Percentiles rank a stretch among this genome's conserved stretches.
These are phyloP conservation scores for Lordiphosa andalusiaca DNA, from an alignment of 2,888 invertebrate genomes.

Conservation along the genomic window DNA sequence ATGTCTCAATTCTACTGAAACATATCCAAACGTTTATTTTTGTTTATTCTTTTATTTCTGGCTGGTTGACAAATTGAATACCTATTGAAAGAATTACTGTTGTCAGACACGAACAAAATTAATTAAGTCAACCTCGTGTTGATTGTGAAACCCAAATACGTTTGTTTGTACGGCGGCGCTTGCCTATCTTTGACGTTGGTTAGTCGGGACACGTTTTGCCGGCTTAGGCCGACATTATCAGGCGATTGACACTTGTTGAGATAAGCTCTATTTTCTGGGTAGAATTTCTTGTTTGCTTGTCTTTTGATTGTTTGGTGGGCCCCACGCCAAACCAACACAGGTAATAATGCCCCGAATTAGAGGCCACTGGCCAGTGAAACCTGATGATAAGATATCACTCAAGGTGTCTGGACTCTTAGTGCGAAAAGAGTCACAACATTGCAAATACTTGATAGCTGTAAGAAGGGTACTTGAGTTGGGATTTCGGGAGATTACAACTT, in stretches of 20 bases:
- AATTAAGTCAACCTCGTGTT: no score
- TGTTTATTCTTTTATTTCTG: no score
- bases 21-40: no score
- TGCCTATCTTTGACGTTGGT: constrained; percentile 27
- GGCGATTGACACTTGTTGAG: constrained; percentile 6
- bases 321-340: not conserved
- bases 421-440: constrained; percentile 10
- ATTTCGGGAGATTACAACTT: not conserved
- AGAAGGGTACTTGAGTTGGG: constrained; percentile 12
- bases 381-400: constrained; percentile 34
- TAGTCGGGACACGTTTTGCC: constrained; percentile 45
- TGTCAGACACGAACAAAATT: no score
- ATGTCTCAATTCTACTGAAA: no score
- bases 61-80: no score
- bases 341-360: constrained; percentile 1
- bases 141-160: no score
- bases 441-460: constrained; percentile 9
- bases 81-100: no score
- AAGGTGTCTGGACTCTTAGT: constrained; percentile 14
- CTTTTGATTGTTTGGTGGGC: constrained; percentile 6
- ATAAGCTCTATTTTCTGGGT: constrained; percentile 6
- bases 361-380: constrained; percentile 7
- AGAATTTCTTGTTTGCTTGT: constrained; percentile 1
- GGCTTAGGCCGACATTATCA: constrained; percentile 23
- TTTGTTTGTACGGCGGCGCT: constrained; percentile 10